A percentile compares a stretch with the other conserved stretches of the same genome.
phyloP scores from a whole-genome alignment of 1,140 invertebrate species.

The Drosophila takahashii region DNA sequence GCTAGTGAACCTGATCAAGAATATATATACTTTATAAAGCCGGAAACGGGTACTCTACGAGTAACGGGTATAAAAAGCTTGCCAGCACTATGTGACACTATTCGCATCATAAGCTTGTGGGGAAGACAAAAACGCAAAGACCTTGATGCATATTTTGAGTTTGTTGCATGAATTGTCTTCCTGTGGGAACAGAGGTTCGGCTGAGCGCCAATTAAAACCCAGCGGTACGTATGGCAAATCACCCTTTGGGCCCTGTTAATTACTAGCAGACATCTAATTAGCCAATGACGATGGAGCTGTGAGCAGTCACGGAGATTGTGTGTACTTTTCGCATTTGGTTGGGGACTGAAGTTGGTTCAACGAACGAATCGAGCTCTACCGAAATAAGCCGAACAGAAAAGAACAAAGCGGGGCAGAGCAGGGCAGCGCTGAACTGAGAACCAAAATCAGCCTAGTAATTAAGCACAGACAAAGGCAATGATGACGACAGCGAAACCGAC shows the following conservation, averaged over 20 bases:
- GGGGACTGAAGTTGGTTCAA: not conserved
- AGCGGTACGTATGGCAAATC: conserved; percentile 21
- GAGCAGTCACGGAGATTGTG: not conserved
- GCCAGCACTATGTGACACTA: too few species aligned
- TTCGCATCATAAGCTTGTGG: too few species aligned
- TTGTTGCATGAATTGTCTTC: not conserved
- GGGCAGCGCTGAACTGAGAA: not conserved
- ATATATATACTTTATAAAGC: too few species aligned
- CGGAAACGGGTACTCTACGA: too few species aligned
- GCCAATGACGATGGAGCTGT: conserved; percentile 66
- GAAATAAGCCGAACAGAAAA: conserved; percentile 26
- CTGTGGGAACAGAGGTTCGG: too few species aligned
- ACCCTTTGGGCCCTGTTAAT: conserved; percentile 59
- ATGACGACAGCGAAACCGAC: conserved; percentile 10
- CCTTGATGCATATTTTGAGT: too few species aligned
- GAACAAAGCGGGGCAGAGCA: conserved; percentile 1
- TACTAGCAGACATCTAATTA: conserved; percentile 61
- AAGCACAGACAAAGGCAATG: conserved; percentile 49
- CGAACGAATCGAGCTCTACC: conserved; percentile 12
- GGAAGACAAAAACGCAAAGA: too few species aligned
- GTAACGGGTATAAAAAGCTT: too few species aligned
- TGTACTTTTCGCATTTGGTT: conserved; percentile 13
- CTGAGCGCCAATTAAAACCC: conserved; percentile 53
- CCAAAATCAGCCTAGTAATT: conserved; percentile 42
- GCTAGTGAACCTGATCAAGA: too few species aligned